A percentile compares a stretch with the other conserved stretches of the same genome.
phyloP scores from a whole-genome alignment of 2,797 vertebrate genomes.

The Chromobotia macracanthus region DNA sequence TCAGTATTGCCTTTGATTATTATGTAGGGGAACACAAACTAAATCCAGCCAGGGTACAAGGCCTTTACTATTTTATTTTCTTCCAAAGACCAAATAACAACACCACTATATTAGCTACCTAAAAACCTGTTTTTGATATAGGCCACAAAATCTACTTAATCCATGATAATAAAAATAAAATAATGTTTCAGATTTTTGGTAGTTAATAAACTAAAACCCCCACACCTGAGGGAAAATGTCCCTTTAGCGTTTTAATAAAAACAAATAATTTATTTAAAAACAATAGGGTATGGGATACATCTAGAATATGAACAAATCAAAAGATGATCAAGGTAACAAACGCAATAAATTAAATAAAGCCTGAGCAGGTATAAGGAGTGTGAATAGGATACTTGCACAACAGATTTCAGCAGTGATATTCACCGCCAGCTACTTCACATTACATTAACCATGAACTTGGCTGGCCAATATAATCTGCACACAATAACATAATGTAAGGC shows the following conservation, averaged over 20 bases:
- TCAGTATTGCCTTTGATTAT: not conserved
- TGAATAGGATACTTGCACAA: not conserved
- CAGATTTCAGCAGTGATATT: not conserved
- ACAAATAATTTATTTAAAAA: no score
- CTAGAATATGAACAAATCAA: not conserved
- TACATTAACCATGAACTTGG: constrained; percentile 5
- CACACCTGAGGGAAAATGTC: not conserved
- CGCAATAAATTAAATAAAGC: not conserved
- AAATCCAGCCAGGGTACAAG: not conserved
- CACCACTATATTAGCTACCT: not conserved
- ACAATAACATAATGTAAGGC: not conserved
- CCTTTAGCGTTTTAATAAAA: no score
- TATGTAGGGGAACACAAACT: not conserved
- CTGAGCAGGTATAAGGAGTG: not conserved
- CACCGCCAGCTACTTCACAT: not conserved
- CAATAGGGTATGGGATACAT: not conserved
- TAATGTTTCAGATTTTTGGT: no score
- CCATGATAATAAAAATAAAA: not conserved
- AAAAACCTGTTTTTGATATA: not conserved
- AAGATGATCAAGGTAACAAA: no score
- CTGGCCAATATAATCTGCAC: not conserved
- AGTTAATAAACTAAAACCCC: no score
- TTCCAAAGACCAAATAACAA: not conserved
- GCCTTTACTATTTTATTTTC: not conserved
- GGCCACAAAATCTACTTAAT: not conserved